phyloP scores from a whole-genome alignment of 2,888 invertebrate species.

The Philaethria dido region DNA sequence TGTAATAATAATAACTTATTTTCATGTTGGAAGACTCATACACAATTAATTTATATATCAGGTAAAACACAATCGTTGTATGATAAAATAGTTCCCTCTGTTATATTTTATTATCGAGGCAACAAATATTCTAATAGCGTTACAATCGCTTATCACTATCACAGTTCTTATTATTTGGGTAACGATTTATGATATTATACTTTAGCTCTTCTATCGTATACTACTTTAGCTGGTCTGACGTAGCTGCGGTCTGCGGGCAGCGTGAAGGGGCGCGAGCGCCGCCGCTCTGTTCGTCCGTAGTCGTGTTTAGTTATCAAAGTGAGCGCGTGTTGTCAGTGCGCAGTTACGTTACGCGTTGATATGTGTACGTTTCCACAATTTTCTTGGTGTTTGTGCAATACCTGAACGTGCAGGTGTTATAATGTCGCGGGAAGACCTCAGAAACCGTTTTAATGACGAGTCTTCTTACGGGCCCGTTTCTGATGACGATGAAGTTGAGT shows the following conservation, averaged over 20 bases:
- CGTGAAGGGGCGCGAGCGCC: conserved; percentile 57
- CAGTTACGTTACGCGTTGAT: conserved; percentile 62
- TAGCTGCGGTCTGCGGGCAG: conserved; percentile 42
- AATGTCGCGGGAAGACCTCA: conserved; percentile 75
- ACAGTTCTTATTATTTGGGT: conserved; percentile 45
- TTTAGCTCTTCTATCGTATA: conserved; percentile 43
- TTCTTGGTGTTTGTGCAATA: conserved; percentile 65
- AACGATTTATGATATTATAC: conserved; percentile 39
- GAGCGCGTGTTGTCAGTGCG: conserved; percentile 67
- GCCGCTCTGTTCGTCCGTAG: conserved; percentile 66
- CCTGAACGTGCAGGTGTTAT: conserved; percentile 55
- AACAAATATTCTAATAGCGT: conserved; percentile 36
- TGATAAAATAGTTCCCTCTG: conserved; percentile 1
- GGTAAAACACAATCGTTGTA: background rate
- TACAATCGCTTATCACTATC: conserved; percentile 44
- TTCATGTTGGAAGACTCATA: background rate
- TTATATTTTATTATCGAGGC: conserved; percentile 30
- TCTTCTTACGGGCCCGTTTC: conserved; percentile 59
- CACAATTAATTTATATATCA: background rate
- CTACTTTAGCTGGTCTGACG: conserved; percentile 42
- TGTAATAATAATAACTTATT: too few species aligned
- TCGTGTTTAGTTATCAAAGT: conserved; percentile 60
- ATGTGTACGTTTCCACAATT: conserved; percentile 65
- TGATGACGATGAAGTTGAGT: conserved; percentile 69
- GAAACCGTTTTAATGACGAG: conserved; percentile 61